Evolutionary conservation across 2,797 vertebrate species (phyloP), one percentile per base, ranked within the genome.

Genomic region (Adrianichthys oophorus): DNA sequence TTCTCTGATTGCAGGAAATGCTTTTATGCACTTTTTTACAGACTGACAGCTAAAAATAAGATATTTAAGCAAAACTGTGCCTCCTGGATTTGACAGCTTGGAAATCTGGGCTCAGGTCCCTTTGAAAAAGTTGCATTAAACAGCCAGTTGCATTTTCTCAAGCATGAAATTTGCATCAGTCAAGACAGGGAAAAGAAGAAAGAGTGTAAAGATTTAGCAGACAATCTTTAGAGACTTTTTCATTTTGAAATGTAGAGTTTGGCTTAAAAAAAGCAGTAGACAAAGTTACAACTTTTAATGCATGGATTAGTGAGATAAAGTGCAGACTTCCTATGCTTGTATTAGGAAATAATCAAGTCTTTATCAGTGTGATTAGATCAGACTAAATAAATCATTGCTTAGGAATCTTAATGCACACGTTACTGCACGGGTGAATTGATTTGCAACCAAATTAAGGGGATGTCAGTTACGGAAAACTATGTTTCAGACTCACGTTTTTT

Each of bases 151-250:
- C 26, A 23, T 42, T 26, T 56, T 41, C 29, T 42, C 23, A 51
- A 40, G 17, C 48, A 7, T 15, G 49, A 4, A 10, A 26, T 18
- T 43, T 55, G 1, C 4, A 43, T 50, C 54, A 54, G 41, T 60
- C 52, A 49, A 61, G 47, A 56, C n/a, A 10, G n/a, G 23, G 18
- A n/a, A 37, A 17, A 37, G 48, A 43, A 51, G 37, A 7, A 48
- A 17, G 48, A 37, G n/a, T 41, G 48, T 44, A 12, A 47, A 62
- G 15, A 26, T 4, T 17, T 18, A 6, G 45, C 41, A n/a, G 29
- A 50, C 13, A 19, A 17, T 15, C 1, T 42, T 67, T 62, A 21
- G 5, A 29, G 26, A 24, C n/a, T 23, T 24, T 1, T 46, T 18
- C 4, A 4, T 10, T 29, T 54, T 26, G 4, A 17, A 48, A n/a